A percentile compares a stretch with the other conserved stretches of the same genome.
phyloP scores from a whole-genome alignment of 2,797 vertebrate species.

The Anabas testudineus region DNA sequence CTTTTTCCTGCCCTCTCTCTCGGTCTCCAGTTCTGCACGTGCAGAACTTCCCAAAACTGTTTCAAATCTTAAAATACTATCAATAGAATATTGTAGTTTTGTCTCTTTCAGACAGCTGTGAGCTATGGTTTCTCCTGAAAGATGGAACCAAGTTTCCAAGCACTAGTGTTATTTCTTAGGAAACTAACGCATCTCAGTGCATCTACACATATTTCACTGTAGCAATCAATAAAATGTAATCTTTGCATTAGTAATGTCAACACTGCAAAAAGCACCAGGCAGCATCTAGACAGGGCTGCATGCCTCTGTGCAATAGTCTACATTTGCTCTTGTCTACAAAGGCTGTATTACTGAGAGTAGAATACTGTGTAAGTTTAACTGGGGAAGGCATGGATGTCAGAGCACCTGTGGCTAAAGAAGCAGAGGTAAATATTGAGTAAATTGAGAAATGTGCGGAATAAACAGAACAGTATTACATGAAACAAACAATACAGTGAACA shows the following conservation, averaged over 20 bases:
- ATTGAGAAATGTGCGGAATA: slow-evolving; percentile 42
- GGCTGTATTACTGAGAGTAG: slow-evolving; percentile 28
- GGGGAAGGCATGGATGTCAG: slow-evolving; percentile 27
- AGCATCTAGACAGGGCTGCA: slow-evolving; percentile 32
- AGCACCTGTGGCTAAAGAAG: slow-evolving; percentile 44
- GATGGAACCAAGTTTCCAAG: slow-evolving; percentile 8
- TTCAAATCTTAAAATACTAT: slow-evolving; percentile 25
- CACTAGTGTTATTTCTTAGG: slow-evolving; percentile 6
- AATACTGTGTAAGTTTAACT: slow-evolving; percentile 15
- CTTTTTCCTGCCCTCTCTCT: slow-evolving; percentile 20
- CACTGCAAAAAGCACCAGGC: slow-evolving; percentile 45
- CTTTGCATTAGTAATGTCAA: slow-evolving; percentile 41
- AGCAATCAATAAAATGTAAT: slow-evolving; percentile 32
- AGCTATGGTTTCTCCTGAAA: slow-evolving; percentile 9
- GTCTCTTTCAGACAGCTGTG: background rate
- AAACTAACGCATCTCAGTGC: slow-evolving; percentile 28
- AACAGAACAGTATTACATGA: slow-evolving; percentile 51
- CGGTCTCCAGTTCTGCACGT: slow-evolving; percentile 2
- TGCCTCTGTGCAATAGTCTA: slow-evolving; percentile 36
- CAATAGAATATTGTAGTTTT: slow-evolving; percentile 1
- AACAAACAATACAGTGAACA: slow-evolving; percentile 41
- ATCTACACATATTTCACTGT: slow-evolving; percentile 16
- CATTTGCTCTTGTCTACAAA: slow-evolving; percentile 33
- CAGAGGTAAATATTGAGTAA: slow-evolving; percentile 48
- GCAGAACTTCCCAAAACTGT: slow-evolving; percentile 1